phyloP scores from a whole-genome alignment of 2,888 invertebrate genomes.

The Argyresthia goedartella region DNA sequence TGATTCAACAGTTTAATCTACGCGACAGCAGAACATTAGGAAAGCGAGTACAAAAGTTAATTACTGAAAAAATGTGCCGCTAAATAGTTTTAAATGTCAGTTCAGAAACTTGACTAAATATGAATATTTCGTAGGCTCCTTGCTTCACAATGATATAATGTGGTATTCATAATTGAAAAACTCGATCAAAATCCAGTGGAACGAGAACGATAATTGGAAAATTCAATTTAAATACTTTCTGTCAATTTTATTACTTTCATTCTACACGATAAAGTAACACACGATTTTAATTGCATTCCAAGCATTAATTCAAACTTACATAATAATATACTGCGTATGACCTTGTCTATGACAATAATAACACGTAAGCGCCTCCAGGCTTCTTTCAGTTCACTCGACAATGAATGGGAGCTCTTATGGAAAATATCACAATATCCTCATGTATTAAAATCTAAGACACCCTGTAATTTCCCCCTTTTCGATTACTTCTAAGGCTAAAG shows the following conservation, averaged over 20 bases:
- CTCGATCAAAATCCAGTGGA: background rate
- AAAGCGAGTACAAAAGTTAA: constrained; percentile 51
- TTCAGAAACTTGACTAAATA: background rate
- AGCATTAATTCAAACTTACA: constrained; percentile 14
- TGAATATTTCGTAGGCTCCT: background rate
- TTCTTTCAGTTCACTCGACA: constrained; percentile 27
- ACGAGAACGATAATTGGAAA: constrained; percentile 1
- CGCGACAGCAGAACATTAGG: constrained; percentile 46
- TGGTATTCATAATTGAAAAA: background rate
- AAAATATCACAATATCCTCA: constrained; percentile 6
- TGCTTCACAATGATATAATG: too few relatives aligned
- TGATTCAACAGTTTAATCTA: constrained; percentile 29
- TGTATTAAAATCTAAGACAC: constrained; percentile 24
- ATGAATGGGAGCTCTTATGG: constrained; percentile 7
- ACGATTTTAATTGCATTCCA: constrained; percentile 11
- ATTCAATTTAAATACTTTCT: background rate
- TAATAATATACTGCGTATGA: constrained; percentile 21
- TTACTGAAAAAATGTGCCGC: constrained; percentile 35
- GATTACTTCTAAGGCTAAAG: too few relatives aligned
- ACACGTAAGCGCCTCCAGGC: constrained; percentile 19
- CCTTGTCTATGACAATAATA: constrained; percentile 24
- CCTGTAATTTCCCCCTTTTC: constrained; percentile 32
- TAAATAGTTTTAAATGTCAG: background rate
- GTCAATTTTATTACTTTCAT: background rate
- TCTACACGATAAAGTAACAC: too few relatives aligned